phyloP scores from a whole-genome alignment of 2,113 vertebrate genomes.

The Ginglymostoma cirratum region DNA sequence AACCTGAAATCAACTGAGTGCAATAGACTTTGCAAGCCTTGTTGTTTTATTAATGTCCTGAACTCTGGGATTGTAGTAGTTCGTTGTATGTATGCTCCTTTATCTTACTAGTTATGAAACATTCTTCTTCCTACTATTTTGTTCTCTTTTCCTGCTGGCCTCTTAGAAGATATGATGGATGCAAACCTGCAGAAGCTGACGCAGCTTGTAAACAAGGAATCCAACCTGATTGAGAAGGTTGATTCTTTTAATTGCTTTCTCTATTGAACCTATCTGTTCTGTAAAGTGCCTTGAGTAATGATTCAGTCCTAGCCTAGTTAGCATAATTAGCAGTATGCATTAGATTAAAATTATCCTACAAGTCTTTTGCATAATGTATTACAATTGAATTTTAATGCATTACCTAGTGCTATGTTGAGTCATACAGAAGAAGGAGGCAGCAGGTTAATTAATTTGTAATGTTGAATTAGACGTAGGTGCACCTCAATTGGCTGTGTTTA shows the following conservation, averaged over 20 bases:
- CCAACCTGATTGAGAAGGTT: constrained; percentile 99
- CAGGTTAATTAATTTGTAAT: not conserved
- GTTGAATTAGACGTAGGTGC: not conserved
- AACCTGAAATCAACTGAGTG: not conserved
- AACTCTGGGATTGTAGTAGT: not conserved
- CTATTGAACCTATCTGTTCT: constrained; percentile 3
- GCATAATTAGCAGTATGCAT: not conserved
- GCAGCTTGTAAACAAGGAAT: constrained; percentile 99
- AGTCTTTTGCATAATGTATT: not conserved
- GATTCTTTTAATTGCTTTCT: constrained; percentile 47
- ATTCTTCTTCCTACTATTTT: constrained; percentile 42
- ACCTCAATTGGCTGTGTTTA: not conserved
- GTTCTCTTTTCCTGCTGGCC: constrained; percentile 48
- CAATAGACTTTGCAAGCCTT: not conserved
- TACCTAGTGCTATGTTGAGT: not conserved
- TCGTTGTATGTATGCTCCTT: not conserved
- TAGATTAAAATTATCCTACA: not conserved
- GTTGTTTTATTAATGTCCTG: not conserved
- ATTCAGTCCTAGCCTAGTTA: not conserved
- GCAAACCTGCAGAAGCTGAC: constrained; percentile 98
- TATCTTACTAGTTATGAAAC: constrained; percentile 41
- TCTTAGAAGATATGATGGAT: constrained; percentile 80
- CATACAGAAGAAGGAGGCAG: not conserved
- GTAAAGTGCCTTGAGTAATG: not conserved
- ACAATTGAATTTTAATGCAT: not conserved